Evolutionary conservation across 2,113 vertebrate species (phyloP).

Genomic region (Austrofundulus limnaeus): DNA sequence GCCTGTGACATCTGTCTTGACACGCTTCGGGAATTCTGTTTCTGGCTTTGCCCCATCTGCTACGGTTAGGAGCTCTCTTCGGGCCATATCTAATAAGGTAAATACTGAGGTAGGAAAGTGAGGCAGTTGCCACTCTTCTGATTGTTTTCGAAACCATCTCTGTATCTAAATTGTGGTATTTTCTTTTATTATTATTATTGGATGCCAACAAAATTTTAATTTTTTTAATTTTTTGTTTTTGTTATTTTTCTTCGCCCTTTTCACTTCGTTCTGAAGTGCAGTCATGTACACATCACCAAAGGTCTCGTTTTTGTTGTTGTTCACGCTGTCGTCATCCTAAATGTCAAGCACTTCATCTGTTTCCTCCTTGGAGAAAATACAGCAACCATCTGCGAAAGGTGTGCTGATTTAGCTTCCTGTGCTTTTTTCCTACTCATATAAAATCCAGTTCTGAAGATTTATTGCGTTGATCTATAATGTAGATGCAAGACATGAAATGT

Average conservation of each 20-base stretch:
- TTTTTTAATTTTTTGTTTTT: no score
- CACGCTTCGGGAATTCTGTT: constrained; percentile 27
- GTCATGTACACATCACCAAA: not conserved
- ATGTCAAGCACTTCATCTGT: constrained; percentile 42
- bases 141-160: not conserved
- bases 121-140: not conserved
- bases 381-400: constrained; percentile 22
- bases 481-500: not conserved
- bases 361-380: constrained; percentile 25
- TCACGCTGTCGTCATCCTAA: constrained; percentile 34
- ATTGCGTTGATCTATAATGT: constrained; percentile 5
- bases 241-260: constrained; percentile 1
- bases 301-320: constrained; percentile 6
- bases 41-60: constrained; percentile 15
- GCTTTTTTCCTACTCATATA: constrained; percentile 8
- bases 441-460: constrained; percentile 13
- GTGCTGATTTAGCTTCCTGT: constrained; percentile 14
- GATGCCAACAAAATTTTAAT: constrained; percentile 4
- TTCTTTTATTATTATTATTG: not conserved
- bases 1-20: constrained; percentile 38
- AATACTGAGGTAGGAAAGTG: constrained; percentile 12
- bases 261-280: not conserved
- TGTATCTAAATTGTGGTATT: not conserved
- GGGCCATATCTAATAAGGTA: constrained; percentile 20
- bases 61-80: constrained; percentile 17